Evolutionary conservation across 2,113 vertebrate species (phyloP).

Genomic region (Albula glossodonta): DNA sequence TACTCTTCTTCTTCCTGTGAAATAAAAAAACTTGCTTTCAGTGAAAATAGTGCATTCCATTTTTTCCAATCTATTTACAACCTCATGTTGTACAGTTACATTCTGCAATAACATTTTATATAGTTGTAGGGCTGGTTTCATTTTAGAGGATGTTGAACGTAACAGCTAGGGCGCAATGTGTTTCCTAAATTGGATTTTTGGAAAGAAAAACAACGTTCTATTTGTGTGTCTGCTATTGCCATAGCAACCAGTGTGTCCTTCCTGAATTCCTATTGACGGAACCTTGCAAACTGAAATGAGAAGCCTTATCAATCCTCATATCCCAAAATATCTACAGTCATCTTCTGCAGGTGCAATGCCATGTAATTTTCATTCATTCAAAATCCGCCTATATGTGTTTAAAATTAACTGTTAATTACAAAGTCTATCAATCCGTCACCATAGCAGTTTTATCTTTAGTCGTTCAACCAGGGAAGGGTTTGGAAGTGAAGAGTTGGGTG

Average conservation of each 20-base stretch:
- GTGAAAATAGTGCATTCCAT: no score
- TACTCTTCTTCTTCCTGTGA: no score
- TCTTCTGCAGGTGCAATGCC: not conserved
- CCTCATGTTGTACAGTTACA: slow-evolving; percentile 57
- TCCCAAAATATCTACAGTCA: slow-evolving; percentile 8
- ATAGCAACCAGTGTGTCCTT: slow-evolving; percentile 5
- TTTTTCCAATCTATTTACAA: slow-evolving; percentile 38
- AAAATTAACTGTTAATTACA: no score
- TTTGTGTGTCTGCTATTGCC: slow-evolving; percentile 19
- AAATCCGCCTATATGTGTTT: no score
- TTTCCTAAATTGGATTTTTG: slow-evolving; percentile 19
- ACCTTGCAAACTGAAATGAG: slow-evolving; percentile 11
- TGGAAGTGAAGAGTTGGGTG: no score
- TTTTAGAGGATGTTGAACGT: slow-evolving; percentile 77
- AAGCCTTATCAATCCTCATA: slow-evolving; percentile 11
- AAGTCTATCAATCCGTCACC: no score
- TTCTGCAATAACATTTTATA: slow-evolving; percentile 19
- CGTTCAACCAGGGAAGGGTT: no score
- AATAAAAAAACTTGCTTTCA: no score
- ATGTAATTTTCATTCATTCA: not conserved
- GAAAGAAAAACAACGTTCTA: slow-evolving; percentile 3
- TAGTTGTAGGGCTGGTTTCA: slow-evolving; percentile 54
- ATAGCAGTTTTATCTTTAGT: no score
- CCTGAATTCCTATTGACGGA: not conserved
- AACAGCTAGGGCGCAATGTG: slow-evolving; percentile 45